phyloP scores from a whole-genome alignment of 1,140 invertebrate genomes.

The Zaprionus camerounensis region DNA sequence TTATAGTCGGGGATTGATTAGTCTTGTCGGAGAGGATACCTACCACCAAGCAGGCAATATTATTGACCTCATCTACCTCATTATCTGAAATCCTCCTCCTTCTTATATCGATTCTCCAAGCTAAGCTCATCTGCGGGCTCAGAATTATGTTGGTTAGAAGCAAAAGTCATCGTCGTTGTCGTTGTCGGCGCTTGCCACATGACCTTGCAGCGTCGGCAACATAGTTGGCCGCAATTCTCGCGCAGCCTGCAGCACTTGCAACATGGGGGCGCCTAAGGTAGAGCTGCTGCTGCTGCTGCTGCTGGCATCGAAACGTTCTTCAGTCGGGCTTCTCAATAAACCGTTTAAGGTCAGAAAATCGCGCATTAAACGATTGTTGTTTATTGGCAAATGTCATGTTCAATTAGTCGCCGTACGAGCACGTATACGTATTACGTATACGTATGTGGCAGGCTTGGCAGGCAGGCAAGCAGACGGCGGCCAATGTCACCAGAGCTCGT shows the following conservation, averaged over 20 bases:
- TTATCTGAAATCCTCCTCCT: not conserved
- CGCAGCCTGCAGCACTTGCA: not conserved
- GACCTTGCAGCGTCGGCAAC: slow-evolving; percentile 28
- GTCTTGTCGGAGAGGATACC: too few relatives aligned
- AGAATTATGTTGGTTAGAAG: not conserved
- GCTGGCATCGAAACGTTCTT: not conserved
- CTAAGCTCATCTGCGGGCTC: not conserved
- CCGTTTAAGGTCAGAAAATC: slow-evolving; percentile 60
- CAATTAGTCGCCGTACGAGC: slow-evolving; percentile 58
- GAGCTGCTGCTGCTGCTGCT: not conserved
- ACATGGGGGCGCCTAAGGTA: slow-evolving; percentile 4
- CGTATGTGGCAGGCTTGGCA: slow-evolving; percentile 19
- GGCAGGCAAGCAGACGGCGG: slow-evolving; percentile 14
- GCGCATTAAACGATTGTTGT: slow-evolving; percentile 73
- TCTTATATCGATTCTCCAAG: not conserved
- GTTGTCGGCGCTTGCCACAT: slow-evolving; percentile 8
- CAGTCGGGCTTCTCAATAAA: slow-evolving; percentile 20
- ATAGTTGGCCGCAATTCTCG: slow-evolving; percentile 12
- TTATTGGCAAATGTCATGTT: slow-evolving; percentile 80
- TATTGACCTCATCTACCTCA: too few relatives aligned
- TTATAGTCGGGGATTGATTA: too few relatives aligned
- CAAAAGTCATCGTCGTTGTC: not conserved
- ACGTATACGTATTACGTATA: not conserved
- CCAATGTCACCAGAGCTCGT: slow-evolving; percentile 27
- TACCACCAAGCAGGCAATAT: too few relatives aligned